phyloP scores from a whole-genome alignment of 2,797 vertebrate species.

The Ctenopoma multispine region DNA sequence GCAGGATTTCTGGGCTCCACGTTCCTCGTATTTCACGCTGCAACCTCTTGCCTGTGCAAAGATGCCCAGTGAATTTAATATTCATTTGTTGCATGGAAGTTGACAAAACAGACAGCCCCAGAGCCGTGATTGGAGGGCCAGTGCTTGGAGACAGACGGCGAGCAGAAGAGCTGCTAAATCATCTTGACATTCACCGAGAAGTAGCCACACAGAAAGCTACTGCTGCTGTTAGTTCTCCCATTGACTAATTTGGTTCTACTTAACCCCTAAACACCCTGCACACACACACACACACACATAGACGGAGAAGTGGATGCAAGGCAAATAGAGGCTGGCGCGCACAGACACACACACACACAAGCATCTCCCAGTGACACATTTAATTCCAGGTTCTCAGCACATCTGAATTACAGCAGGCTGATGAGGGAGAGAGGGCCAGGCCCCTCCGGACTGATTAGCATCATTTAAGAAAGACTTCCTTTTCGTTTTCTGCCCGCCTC shows the following conservation, averaged over 20 bases:
- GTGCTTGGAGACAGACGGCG: slow-evolving; percentile 77
- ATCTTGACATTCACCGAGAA: slow-evolving; percentile 82
- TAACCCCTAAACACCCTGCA: slow-evolving; percentile 76
- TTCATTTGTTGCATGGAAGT: slow-evolving; percentile 74
- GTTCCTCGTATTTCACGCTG: slow-evolving; percentile 47
- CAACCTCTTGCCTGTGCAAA: slow-evolving; percentile 51
- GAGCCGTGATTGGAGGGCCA: slow-evolving; percentile 74
- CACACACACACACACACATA: slow-evolving; percentile 7
- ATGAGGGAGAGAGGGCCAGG: slow-evolving; percentile 92
- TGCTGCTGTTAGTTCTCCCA: slow-evolving; percentile 75
- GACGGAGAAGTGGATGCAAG: slow-evolving; percentile 43
- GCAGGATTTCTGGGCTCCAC: slow-evolving; percentile 36
- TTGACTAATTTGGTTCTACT: slow-evolving; percentile 82
- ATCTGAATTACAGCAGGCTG: slow-evolving; percentile 94
- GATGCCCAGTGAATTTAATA: slow-evolving; percentile 68
- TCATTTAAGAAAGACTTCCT: slow-evolving; percentile 95
- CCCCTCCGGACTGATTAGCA: slow-evolving; percentile 97
- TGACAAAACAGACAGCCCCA: slow-evolving; percentile 69
- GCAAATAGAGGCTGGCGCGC: slow-evolving; percentile 74
- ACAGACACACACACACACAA: slow-evolving; percentile 78
- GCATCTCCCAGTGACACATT: slow-evolving; percentile 88
- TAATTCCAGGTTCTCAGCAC: slow-evolving; percentile 96
- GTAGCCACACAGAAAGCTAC: slow-evolving; percentile 76
- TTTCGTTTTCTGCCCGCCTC: slow-evolving; percentile 82
- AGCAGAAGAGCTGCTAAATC: slow-evolving; percentile 80